Conservation (phyloP, 2,888 invertebrate genomes). For the Seladonia tumulorum region DNA sequence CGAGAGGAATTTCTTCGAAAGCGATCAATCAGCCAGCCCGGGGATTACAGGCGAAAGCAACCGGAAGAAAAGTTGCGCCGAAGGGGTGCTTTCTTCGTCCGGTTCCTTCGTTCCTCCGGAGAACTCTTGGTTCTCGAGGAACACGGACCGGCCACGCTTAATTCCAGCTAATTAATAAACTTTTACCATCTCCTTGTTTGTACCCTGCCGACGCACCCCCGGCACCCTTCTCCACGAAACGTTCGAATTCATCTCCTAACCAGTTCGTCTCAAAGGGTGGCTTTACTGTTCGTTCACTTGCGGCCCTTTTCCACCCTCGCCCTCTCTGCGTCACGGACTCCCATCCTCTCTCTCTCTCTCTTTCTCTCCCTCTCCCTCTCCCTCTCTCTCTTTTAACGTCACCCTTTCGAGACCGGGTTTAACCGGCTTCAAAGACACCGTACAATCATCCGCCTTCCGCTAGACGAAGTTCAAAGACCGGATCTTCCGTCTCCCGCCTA, state of each 20-base stretch:
- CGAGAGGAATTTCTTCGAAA: neutral
- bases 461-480: conserved; percentile 65
- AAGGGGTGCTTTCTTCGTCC: conserved; percentile 45
- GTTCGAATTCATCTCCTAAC: conserved; percentile 76
- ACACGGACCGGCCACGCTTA: conserved; percentile 73
- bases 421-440: conserved; percentile 71
- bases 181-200: conserved; percentile 78
- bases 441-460: conserved; percentile 68
- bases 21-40: conserved; percentile 45
- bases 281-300: conserved; percentile 69
- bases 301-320: conserved; percentile 50
- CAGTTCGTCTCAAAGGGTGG: conserved; percentile 73
- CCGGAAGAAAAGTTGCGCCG: conserved; percentile 50
- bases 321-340: neutral
- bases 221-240: conserved; percentile 56
- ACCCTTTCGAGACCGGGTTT: conserved; percentile 63
- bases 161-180: conserved; percentile 82
- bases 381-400: conserved; percentile 35
- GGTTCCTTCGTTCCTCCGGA: conserved; percentile 43
- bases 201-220: conserved; percentile 51
- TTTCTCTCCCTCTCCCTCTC: conserved; percentile 4
- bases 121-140: conserved; percentile 53
- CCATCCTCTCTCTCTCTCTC: neutral
- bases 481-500: conserved; percentile 50
- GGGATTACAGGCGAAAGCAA: conserved; percentile 31